Percentiles rank a stretch among this genome's conserved stretches.
phyloP scores from a whole-genome alignment of 2,113 vertebrate species.

The Grantiella picta region DNA sequence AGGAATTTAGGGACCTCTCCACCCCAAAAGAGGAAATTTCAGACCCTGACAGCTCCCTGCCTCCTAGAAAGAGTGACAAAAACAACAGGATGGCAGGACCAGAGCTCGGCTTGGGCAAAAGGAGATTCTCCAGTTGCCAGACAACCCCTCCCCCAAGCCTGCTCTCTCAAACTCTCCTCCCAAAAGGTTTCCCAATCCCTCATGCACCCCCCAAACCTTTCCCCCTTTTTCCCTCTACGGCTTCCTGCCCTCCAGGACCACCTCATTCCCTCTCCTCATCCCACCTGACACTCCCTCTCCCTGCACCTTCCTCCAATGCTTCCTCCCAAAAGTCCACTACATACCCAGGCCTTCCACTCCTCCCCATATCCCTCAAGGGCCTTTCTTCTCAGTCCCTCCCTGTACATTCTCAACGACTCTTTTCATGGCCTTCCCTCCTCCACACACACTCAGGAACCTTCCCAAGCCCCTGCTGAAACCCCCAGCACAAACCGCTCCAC shows the following conservation, averaged over 20 bases:
- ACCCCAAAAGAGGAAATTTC: neutral
- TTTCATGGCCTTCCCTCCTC: neutral
- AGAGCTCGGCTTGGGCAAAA: fast-evolving
- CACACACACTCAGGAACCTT: neutral
- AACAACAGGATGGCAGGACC: neutral
- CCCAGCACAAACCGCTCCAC: neutral
- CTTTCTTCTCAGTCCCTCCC: neutral
- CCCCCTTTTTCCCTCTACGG: too few species aligned
- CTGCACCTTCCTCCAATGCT: neutral
- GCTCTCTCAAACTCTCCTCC: neutral
- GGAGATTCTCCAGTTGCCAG: fast-evolving
- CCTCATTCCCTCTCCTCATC: neutral
- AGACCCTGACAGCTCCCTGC: neutral
- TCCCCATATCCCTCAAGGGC: neutral
- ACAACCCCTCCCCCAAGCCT: neutral
- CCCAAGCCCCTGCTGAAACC: neutral
- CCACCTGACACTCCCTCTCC: neutral
- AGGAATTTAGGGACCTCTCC: neutral
- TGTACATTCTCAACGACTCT: neutral
- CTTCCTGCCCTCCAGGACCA: neutral
- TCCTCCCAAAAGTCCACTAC: neutral
- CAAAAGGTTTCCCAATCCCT: neutral
- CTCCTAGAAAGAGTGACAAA: too few species aligned
- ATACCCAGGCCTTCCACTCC: neutral
- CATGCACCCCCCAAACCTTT: too few species aligned